Percentiles rank a stretch among this genome's conserved stretches.
Evolutionary conservation across 1,140 invertebrate species (phyloP).

Genomic region (Hestina assimilis): DNA sequence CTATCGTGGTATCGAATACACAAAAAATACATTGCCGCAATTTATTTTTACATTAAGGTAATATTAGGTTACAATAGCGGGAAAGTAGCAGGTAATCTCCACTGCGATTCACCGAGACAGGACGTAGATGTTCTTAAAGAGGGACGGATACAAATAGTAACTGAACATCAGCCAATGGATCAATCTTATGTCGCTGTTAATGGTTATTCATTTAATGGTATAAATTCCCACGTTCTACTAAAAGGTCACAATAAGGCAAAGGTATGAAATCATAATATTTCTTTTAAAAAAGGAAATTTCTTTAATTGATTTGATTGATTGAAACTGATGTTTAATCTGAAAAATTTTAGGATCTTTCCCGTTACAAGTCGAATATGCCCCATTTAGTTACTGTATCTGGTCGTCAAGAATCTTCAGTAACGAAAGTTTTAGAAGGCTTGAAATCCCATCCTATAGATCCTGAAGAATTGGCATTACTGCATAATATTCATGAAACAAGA

Average conservation of each 20-base stretch:
- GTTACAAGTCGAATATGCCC: slow-evolving; percentile 37
- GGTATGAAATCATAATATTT: slow-evolving; percentile 22
- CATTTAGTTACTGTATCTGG: slow-evolving; percentile 40
- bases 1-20: too few relatives aligned
- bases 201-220: slow-evolving; percentile 41
- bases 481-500: slow-evolving; percentile 76
- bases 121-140: slow-evolving; percentile 44
- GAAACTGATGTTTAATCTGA: not conserved
- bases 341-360: slow-evolving; percentile 29
- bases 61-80: slow-evolving; percentile 47
- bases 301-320: not conserved
- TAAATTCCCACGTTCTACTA: slow-evolving; percentile 48
- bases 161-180: slow-evolving; percentile 33
- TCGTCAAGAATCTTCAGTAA: slow-evolving; percentile 37
- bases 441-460: slow-evolving; percentile 69
- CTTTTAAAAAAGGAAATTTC: not conserved
- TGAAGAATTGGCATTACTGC: slow-evolving; percentile 79
- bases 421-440: slow-evolving; percentile 40
- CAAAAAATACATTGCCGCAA: not conserved
- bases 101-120: slow-evolving; percentile 32
- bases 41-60: slow-evolving; percentile 36
- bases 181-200: slow-evolving; percentile 47
- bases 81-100: slow-evolving; percentile 40
- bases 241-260: slow-evolving; percentile 51
- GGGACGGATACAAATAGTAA: slow-evolving; percentile 42